A percentile compares a stretch with the other conserved stretches of the same genome.
These are phyloP conservation scores for Emydoidea blandingii DNA, from an alignment of 2,797 vertebrate genomes.

Conservation along the genomic window DNA sequence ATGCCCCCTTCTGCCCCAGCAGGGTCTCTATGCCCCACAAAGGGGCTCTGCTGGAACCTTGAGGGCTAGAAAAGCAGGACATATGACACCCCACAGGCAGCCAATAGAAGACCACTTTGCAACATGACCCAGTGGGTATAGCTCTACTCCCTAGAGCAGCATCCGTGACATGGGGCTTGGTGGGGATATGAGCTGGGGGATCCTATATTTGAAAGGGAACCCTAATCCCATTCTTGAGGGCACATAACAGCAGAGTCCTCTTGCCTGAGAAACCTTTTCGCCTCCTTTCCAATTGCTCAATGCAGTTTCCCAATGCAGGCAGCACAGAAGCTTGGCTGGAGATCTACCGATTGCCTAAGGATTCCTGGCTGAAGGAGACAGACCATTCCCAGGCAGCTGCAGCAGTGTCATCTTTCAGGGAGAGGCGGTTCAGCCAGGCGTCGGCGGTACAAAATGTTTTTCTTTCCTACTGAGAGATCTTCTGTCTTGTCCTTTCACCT, in stretches of 20 bases:
- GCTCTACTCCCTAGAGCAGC: not conserved
- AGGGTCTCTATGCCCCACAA: not conserved
- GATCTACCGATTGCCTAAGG: constrained; percentile 87
- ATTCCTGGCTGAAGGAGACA: constrained; percentile 87
- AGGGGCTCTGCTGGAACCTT: not conserved
- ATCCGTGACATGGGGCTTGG: fast-evolving
- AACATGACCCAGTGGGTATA: not conserved
- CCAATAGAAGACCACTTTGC: not conserved
- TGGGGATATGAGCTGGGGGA: not conserved
- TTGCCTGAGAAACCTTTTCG: constrained; percentile 46
- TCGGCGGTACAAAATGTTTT: constrained; percentile 54
- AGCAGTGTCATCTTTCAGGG: not conserved
- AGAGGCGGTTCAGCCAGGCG: constrained; percentile 29
- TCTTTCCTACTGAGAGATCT: not conserved
- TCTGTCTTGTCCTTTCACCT: constrained; percentile 15
- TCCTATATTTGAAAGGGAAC: not conserved
- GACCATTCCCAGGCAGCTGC: constrained; percentile 54
- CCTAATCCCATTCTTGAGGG: not conserved
- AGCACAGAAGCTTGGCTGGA: constrained; percentile 86
- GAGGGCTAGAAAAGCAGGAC: not conserved
- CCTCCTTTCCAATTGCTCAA: constrained; percentile 67
- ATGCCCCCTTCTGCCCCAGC: not conserved
- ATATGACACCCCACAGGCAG: not conserved
- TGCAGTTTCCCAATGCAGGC: constrained; percentile 79
- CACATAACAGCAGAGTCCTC: not conserved